Conservation (phyloP, 2,888 invertebrate species). For the Agrypnus murinus region DNA sequence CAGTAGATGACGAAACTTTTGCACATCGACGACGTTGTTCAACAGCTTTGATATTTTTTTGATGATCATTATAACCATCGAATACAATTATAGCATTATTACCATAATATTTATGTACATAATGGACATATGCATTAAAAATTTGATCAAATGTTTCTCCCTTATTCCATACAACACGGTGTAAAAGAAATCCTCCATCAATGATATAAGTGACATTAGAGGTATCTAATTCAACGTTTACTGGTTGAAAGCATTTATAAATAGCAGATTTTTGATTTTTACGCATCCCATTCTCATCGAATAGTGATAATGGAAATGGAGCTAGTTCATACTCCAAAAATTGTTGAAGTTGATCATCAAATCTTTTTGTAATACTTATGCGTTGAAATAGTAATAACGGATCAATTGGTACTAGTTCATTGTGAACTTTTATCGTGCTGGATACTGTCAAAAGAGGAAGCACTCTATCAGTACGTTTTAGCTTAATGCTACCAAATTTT, state of each 20-base stretch:
- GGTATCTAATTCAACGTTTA: constrained; percentile 57
- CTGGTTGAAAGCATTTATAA: constrained; percentile 16
- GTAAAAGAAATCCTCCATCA: constrained; percentile 60
- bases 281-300: not conserved
- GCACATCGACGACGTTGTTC: constrained; percentile 58
- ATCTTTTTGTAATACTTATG: too few relatives aligned
- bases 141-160: constrained; percentile 40
- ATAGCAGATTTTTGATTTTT: constrained; percentile 43
- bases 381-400: not conserved
- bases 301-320: not conserved
- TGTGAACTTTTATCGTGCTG: too few relatives aligned
- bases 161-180: constrained; percentile 57
- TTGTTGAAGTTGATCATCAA: not conserved
- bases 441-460: too few relatives aligned
- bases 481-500: too few relatives aligned
- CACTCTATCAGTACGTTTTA: too few relatives aligned
- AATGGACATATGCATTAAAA: constrained; percentile 58
- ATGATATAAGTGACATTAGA: constrained; percentile 41
- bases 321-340: constrained; percentile 1
- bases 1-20: constrained; percentile 59
- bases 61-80: too few relatives aligned
- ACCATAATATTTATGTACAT: constrained; percentile 58
- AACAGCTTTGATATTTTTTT: constrained; percentile 57
- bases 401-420: not conserved
- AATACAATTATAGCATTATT: too few relatives aligned